phyloP scores from a whole-genome alignment of 2,797 vertebrate genomes.

The Cyclura pinguis region DNA sequence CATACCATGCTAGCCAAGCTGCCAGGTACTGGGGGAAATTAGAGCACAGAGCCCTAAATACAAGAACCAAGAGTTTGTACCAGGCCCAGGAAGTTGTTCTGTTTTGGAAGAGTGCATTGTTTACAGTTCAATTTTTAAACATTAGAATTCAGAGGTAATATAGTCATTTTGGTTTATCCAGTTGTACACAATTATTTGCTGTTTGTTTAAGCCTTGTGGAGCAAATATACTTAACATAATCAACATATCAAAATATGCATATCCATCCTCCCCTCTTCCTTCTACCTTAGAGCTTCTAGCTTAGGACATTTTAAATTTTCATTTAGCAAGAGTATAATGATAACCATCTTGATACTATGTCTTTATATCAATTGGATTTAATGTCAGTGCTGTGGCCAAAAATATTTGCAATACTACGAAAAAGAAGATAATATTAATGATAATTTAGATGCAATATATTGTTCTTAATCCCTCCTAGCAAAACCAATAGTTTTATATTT shows the following conservation, averaged over 20 bases:
- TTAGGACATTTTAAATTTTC: background rate
- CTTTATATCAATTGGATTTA: background rate
- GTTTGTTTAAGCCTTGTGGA: background rate
- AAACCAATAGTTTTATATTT: background rate
- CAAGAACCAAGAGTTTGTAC: no score
- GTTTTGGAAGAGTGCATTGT: background rate
- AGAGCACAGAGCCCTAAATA: no score
- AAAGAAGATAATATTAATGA: background rate
- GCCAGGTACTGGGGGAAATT: no score
- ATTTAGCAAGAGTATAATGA: background rate
- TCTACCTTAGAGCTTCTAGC: background rate
- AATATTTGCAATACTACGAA: background rate
- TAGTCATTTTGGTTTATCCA: background rate
- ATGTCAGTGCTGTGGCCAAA: background rate
- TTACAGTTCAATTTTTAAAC: background rate
- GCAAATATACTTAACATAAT: background rate
- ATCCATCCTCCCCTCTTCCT: no score
- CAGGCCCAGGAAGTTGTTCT: fast-evolving
- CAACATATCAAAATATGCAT: background rate
- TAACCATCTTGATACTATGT: background rate
- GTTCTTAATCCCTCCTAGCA: background rate
- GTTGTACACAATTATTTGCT: background rate
- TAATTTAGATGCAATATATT: background rate
- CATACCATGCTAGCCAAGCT: no score
- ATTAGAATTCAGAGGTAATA: background rate